Conservation (phyloP, 2,888 invertebrate species). For the Apamea sordens region DNA sequence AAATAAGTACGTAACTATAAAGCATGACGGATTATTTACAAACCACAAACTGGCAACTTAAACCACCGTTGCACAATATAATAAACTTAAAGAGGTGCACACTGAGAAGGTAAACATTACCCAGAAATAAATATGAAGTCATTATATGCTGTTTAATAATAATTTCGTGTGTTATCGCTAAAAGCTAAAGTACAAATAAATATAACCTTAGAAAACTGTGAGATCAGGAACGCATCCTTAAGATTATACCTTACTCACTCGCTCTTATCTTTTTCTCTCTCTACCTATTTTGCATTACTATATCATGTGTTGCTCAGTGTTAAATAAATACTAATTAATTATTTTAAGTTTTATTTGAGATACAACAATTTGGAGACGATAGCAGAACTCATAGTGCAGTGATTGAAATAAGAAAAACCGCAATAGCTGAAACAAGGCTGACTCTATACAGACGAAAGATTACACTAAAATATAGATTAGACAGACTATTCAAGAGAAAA, state of each 20-base stretch:
- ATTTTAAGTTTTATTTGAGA: too few species aligned
- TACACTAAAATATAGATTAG: background rate
- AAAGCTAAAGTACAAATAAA: background rate
- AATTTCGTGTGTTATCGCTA: constrained; percentile 9
- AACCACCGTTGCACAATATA: constrained; percentile 42
- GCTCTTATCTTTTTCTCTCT: background rate
- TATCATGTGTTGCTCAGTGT: too few species aligned
- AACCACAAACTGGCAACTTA: constrained; percentile 26
- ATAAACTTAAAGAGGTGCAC: constrained; percentile 12
- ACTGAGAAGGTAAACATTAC: background rate
- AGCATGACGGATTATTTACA: constrained; percentile 35
- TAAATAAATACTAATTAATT: too few species aligned
- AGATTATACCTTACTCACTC: background rate
- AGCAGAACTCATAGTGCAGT: background rate
- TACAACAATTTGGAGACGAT: too few species aligned
- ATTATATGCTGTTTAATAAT: constrained; percentile 8
- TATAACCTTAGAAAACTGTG: background rate
- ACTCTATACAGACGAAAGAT: background rate
- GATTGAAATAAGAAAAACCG: background rate
- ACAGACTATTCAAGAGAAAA: background rate
- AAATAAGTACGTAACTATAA: constrained; percentile 4
- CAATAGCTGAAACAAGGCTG: background rate
- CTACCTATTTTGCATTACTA: background rate
- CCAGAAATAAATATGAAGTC: constrained; percentile 12
- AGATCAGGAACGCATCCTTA: background rate